Base-by-base conservation (phyloP, 2,113 vertebrate genomes). In the Leptobrachium ailaonicum region DNA sequence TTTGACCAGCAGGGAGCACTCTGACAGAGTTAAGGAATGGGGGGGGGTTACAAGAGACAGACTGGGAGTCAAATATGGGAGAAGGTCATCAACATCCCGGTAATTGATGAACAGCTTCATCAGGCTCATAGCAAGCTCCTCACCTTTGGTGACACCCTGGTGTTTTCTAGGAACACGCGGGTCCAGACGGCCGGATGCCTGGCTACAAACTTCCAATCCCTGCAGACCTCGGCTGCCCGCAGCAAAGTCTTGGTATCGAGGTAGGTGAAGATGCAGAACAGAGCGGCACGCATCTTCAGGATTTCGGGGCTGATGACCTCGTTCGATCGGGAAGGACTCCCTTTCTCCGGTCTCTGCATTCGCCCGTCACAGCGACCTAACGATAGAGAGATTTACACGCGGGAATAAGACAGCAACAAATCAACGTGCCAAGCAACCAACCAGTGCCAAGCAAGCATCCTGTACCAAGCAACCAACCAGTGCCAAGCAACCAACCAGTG, bases 201-300 rank as follows among this genome's bases (percentile, higher is more conserved):
- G 0, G 97, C 96, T 89, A 99, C 97, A 2, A 98, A 98, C 83
- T 93, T 96, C 97, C 98, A 99, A 91, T 98, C 96, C 9, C 94
- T 93, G 90, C 95, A 98, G 80, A 98, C 96, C 89, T 98, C 96
- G 0, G 96, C 98, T 0, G 94, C 94, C 6, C 94, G 90, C 83
- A 99, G 91, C 80, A 99, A 89, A 0, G 96, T 98, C 89, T 95
- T 95, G 3, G 96, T 98, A 85, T 99, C 97, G 90, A 99, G 88
- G 90, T 99, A 99, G 82, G 97, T 99, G 90, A 99, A 99, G 91
- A 99, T 98, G 84, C 97, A 99, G 90, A 98, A 99, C 2, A 99
- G 93, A 2, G 97, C 97, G 0, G 97, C 97, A 2, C 97, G 85
- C 95, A 98, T 99, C 91, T 99, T 99, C 85, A 99, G 94, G 83